These are phyloP conservation scores for Hyposmocoma kahamanoa DNA, from an alignment of 1,140 invertebrate species.

Conservation along the genomic window DNA sequence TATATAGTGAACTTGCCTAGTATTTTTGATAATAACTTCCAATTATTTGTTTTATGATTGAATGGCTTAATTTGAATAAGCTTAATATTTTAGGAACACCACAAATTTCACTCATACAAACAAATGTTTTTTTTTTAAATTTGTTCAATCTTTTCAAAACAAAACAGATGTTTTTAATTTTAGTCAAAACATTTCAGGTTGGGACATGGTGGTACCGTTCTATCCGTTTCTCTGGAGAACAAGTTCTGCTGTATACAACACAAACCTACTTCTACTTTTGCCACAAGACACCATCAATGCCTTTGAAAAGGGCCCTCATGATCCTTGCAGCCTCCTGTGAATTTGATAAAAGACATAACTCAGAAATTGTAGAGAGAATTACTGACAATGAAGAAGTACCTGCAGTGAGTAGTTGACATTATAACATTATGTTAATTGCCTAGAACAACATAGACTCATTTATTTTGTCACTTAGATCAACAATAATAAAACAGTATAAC, in stretches of 20 bases:
- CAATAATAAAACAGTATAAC: too few species aligned
- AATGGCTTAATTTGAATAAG: too few species aligned
- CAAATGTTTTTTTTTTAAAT: too few species aligned
- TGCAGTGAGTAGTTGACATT: constrained; percentile 78
- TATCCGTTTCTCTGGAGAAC: constrained; percentile 96
- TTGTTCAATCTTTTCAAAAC: neutral
- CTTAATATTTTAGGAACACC: too few species aligned
- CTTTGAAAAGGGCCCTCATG: constrained; percentile 96
- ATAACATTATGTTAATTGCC: too few species aligned
- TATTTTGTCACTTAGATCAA: too few species aligned
- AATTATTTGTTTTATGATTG: too few species aligned
- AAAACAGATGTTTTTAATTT: neutral
- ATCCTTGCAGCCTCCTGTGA: constrained; percentile 96
- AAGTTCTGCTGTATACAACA: constrained; percentile 96
- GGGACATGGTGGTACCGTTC: constrained; percentile 99
- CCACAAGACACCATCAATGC: constrained; percentile 95
- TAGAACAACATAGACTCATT: too few species aligned
- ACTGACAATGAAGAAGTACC: constrained; percentile 97
- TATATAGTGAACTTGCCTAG: too few species aligned
- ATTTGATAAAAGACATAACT: constrained; percentile 95
- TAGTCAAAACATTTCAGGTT: constrained; percentile 78
- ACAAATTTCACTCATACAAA: too few species aligned
- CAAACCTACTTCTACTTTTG: constrained; percentile 97
- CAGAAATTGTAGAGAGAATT: constrained; percentile 93
- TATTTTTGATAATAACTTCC: too few species aligned